Evolutionary conservation across 2,113 vertebrate species (phyloP).

Genomic region (Furnarius figulus): DNA sequence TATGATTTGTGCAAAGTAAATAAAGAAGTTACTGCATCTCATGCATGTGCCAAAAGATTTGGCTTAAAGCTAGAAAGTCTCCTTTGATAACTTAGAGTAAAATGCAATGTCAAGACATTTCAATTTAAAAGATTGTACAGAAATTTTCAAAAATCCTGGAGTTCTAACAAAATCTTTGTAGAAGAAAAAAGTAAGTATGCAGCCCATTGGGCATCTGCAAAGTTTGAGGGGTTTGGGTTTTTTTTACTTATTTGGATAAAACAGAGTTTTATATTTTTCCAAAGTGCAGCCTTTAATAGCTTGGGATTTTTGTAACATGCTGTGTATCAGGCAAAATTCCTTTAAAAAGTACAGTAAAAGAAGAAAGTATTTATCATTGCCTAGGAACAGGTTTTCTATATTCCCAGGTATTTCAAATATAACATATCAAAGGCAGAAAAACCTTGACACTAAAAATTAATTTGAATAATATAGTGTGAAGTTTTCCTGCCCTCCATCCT

Average conservation of each 20-base stretch:
- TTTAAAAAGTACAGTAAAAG: not conserved
- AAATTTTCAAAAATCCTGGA: not conserved
- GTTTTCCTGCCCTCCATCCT: not conserved
- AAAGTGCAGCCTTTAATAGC: not conserved
- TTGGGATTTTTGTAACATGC: not conserved
- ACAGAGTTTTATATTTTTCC: not conserved
- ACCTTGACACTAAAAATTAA: conserved; percentile 20
- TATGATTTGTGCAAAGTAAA: not conserved
- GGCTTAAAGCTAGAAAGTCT: not conserved
- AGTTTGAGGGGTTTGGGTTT: not conserved
- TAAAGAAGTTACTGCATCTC: not conserved
- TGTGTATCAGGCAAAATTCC: not conserved
- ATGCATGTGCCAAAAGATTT: not conserved
- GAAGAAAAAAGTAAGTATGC: not conserved
- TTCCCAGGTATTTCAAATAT: conserved; percentile 28
- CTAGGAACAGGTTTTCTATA: conserved; percentile 1
- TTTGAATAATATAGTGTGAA: not conserved
- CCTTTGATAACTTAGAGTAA: not conserved
- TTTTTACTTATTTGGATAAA: not conserved
- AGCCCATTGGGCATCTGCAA: not conserved
- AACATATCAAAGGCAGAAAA: conserved; percentile 35
- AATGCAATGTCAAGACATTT: not conserved
- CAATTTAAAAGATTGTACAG: not conserved
- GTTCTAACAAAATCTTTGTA: not conserved
- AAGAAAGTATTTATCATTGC: conserved; percentile 21